Conservation (phyloP, 2,113 vertebrate genomes). For the Aspiorhynchus laticeps region DNA sequence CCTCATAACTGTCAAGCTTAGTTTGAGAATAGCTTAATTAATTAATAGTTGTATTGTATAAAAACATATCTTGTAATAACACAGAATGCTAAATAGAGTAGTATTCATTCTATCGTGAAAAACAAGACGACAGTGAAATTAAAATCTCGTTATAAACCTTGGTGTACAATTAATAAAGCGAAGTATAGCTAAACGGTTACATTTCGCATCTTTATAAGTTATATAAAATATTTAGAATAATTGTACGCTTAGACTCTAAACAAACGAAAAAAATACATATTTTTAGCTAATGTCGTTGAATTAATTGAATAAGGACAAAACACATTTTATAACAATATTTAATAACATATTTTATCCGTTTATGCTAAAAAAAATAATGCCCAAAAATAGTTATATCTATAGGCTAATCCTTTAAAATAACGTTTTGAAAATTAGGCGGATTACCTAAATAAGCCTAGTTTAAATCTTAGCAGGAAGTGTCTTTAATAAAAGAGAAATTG, state of each 20-base stretch:
- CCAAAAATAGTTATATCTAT: neutral
- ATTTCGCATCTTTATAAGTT: neutral
- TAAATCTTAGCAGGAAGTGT: conserved; percentile 27
- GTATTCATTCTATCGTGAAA: neutral
- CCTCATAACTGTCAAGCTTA: neutral
- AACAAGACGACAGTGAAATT: neutral
- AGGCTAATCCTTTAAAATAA: neutral
- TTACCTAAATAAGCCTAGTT: neutral
- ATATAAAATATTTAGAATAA: neutral
- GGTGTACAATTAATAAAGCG: neutral
- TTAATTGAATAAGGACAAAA: neutral
- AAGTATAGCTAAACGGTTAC: neutral
- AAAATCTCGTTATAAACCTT: neutral
- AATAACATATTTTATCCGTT: neutral
- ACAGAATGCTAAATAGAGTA: neutral
- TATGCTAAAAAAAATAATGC: neutral
- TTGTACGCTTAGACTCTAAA: neutral
- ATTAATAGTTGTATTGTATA: neutral
- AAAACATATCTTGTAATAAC: neutral
- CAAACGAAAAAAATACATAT: neutral
- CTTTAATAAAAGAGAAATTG: conserved; percentile 48
- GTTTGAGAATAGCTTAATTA: neutral
- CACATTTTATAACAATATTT: neutral
- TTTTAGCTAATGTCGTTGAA: neutral
- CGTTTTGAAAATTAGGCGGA: neutral